phyloP scores from a whole-genome alignment of 2,888 invertebrate species.

The Venusia cambrica region DNA sequence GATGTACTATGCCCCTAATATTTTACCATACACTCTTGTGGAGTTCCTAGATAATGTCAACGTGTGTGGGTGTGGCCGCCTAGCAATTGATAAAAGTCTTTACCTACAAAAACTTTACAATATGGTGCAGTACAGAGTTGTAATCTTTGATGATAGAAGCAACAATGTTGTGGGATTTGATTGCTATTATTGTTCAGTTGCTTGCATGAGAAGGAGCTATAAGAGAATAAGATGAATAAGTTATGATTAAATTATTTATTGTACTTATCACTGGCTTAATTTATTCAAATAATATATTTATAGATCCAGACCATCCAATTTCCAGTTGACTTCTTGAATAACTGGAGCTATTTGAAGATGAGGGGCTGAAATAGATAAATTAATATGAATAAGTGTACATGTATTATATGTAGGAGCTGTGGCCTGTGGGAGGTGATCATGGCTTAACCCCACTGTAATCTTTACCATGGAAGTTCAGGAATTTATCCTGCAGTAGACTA shows the following conservation, averaged over 20 bases:
- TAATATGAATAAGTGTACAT: no score
- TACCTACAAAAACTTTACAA: conserved; percentile 55
- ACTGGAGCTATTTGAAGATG: conserved; percentile 82
- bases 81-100: conserved; percentile 56
- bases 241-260: conserved; percentile 19
- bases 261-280: conserved; percentile 1
- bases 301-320: conserved; percentile 69
- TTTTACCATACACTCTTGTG: conserved; percentile 81
- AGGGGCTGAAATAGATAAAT: conserved; percentile 75
- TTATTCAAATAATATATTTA: conserved; percentile 3
- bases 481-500: no score
- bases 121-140: conserved; percentile 57
- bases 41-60: conserved; percentile 81
- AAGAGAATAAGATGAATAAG: conserved; percentile 7
- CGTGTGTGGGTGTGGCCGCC: conserved; percentile 83
- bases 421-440: no score
- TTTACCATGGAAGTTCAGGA: no score
- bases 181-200: conserved; percentile 82
- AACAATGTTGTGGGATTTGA: conserved; percentile 73
- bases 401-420: no score
- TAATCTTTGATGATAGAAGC: conserved; percentile 57
- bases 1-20: conserved; percentile 76
- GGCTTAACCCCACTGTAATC: no score
- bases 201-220: conserved; percentile 54
- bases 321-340: conserved; percentile 78